phyloP scores from a whole-genome alignment of 1,140 invertebrate species.

The Sweltsa coloradensis region DNA sequence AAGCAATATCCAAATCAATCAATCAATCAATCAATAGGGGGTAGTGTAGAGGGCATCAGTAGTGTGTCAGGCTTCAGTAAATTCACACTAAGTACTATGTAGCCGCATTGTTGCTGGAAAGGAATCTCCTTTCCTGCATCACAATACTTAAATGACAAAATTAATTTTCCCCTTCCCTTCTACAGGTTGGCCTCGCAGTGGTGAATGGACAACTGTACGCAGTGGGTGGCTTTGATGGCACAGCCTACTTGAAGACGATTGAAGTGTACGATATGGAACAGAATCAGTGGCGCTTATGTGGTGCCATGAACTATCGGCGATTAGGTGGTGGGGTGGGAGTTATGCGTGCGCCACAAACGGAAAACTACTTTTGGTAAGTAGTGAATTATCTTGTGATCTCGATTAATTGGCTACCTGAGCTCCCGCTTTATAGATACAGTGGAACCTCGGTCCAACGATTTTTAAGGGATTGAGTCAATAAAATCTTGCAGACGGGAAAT shows the following conservation, averaged over 20 bases:
- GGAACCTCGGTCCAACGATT: neutral
- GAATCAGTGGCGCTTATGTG: slow-evolving; percentile 93
- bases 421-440: neutral
- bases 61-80: no score
- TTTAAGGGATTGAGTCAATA: neutral
- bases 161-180: no score
- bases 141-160: neutral
- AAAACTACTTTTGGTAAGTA: slow-evolving; percentile 64
- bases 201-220: slow-evolving; percentile 95
- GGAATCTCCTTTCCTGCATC: neutral
- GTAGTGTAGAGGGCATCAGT: no score
- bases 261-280: slow-evolving; percentile 96
- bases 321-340: slow-evolving; percentile 96
- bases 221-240: slow-evolving; percentile 97
- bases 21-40: no score
- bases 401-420: neutral
- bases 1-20: no score
- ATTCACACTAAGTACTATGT: no score
- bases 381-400: slow-evolving; percentile 4
- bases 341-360: slow-evolving; percentile 72
- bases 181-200: slow-evolving; percentile 87
- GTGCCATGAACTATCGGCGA: slow-evolving; percentile 95
- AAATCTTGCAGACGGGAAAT: neutral
- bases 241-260: slow-evolving; percentile 95
- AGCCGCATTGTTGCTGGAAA: neutral